Conservation (phyloP, 1,140 invertebrate genomes). For the Pissodes strobi region DNA sequence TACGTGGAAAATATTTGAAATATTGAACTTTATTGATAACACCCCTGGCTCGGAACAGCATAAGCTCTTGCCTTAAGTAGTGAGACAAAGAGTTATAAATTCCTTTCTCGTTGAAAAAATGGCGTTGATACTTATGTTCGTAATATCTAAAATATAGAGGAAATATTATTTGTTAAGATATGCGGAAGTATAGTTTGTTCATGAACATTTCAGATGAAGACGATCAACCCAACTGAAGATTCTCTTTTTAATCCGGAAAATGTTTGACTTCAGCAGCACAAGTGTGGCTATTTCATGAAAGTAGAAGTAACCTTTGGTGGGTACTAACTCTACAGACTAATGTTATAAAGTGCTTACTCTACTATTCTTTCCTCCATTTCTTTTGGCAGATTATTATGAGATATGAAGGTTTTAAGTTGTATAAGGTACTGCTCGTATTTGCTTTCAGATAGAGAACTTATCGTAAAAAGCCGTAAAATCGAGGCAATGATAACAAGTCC, state of each 20-base stretch:
- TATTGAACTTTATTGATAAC: slow-evolving; percentile 55
- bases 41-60: slow-evolving; percentile 52
- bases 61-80: slow-evolving; percentile 51
- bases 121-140: slow-evolving; percentile 23
- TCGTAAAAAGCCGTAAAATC: slow-evolving; percentile 17
- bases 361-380: slow-evolving; percentile 13
- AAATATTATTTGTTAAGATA: neutral
- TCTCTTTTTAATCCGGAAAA: too few relatives aligned
- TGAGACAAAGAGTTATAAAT: slow-evolving; percentile 33
- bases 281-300: too few relatives aligned
- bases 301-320: too few relatives aligned
- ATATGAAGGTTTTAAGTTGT: slow-evolving; percentile 21
- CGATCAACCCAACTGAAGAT: neutral
- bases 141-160: slow-evolving; percentile 3
- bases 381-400: slow-evolving; percentile 11
- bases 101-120: slow-evolving; percentile 30
- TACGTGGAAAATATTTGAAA: slow-evolving; percentile 51
- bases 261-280: too few relatives aligned
- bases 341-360: neutral
- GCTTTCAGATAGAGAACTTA: slow-evolving; percentile 27
- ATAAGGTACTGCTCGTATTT: slow-evolving; percentile 27
- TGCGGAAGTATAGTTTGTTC: neutral
- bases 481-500: slow-evolving; percentile 20
- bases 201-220: neutral
- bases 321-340: neutral